Base-by-base conservation (phyloP, 2,797 vertebrate genomes). In the Cottoperca gobio region DNA sequence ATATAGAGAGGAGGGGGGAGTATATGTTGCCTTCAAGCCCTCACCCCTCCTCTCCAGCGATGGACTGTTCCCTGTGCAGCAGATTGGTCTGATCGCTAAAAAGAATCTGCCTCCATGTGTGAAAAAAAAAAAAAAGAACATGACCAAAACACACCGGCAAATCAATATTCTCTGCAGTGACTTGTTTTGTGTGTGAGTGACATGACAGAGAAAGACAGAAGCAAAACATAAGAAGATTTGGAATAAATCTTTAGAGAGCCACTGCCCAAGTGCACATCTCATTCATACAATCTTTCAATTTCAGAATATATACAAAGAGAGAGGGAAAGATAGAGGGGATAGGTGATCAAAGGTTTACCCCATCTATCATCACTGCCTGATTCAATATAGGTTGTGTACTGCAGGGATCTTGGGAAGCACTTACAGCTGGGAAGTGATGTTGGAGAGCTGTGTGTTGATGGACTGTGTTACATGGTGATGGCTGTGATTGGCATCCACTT, bases 21-120 rank as follows among this genome's bases (percentile, higher is more conserved):
- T 43, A 63, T 54, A 52, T 73, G 83, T 83, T 76, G 57, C 69
- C 73, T 83, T 81, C 58, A 49, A 63, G 53, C 76, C 72, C 39
- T 78, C 82, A 74, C 86, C 90, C 89, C 87, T 89, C 85, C 76
- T 73, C 69, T 75, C 23, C 16, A 50, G 28, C 49, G 48, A 84
- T 90, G 82, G 91, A 86, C 78, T 64, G 64, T 49, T 92, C 92
- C 83, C 85, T 65, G 83, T 84, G 86, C 87, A 90, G 90, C 89
- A 92, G 89, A 92, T 91, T 93, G 90, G 91, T 92, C 86, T 86
- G 92, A 92, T 89, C 66, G 70, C 88, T 90, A 74, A 74, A 83
- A 90, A 78, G 85, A 93, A 90, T 82, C 88, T 89, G 84, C 88
- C 86, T 86, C 84, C 82, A 89, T 89, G 88, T 81, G 84, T 83